phyloP scores from a whole-genome alignment of 2,888 invertebrate genomes.

The Gymnosoma rotundatum region DNA sequence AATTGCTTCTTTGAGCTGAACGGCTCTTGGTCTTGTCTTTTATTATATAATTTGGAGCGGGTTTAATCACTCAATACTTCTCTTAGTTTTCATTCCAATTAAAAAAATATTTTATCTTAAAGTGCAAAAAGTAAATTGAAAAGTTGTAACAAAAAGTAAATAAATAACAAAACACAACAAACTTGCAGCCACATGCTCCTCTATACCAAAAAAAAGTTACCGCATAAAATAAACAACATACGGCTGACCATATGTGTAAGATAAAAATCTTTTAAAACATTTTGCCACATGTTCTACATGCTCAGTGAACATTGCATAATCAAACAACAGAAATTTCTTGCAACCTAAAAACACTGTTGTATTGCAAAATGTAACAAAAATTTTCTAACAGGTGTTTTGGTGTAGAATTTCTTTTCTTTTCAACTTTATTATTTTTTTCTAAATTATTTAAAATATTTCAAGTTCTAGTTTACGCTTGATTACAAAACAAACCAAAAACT shows the following conservation, averaged over 20 bases:
- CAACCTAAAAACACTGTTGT: constrained; percentile 41
- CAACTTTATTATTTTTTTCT: background rate
- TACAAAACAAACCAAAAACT: constrained; percentile 22
- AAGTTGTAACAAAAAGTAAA: constrained; percentile 15
- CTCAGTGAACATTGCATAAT: constrained; percentile 61
- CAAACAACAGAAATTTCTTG: constrained; percentile 26
- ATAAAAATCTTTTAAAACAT: constrained; percentile 48
- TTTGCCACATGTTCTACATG: constrained; percentile 58
- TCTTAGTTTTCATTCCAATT: too few species aligned
- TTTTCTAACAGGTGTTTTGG: constrained; percentile 52
- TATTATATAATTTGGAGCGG: too few species aligned
- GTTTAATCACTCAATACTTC: too few species aligned
- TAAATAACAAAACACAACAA: constrained; percentile 57
- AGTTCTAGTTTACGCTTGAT: constrained; percentile 66
- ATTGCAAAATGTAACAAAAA: constrained; percentile 7
- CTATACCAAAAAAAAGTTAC: background rate
- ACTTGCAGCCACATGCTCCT: constrained; percentile 12
- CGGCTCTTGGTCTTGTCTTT: too few species aligned
- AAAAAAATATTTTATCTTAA: too few species aligned
- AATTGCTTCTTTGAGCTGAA: too few species aligned
- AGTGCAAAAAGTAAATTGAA: background rate
- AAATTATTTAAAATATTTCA: constrained; percentile 54
- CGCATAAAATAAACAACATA: constrained; percentile 32
- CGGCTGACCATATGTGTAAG: constrained; percentile 44
- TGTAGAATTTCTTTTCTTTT: constrained; percentile 18